These are phyloP conservation scores for Leucopsar rothschildi DNA, from an alignment of 2,113 vertebrate genomes.

Conservation along the genomic window DNA sequence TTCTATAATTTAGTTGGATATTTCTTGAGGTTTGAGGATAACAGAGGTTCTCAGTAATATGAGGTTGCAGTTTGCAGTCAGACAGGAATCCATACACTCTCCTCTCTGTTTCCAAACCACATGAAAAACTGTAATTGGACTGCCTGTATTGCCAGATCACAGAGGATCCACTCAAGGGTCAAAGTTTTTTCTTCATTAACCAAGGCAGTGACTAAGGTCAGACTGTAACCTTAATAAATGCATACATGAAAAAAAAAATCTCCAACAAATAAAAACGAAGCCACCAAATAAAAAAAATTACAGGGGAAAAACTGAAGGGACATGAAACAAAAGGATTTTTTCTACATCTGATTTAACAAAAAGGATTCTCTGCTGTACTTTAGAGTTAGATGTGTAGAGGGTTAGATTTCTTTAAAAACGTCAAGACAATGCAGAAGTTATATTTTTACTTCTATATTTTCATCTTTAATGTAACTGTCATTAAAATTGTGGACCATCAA, in stretches of 20 bases:
- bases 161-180: not conserved
- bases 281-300: not conserved
- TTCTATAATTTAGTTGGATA: not conserved
- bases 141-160: not conserved
- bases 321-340: accelerated
- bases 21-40: not conserved
- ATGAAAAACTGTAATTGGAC: not conserved
- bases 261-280: not conserved
- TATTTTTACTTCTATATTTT: not conserved
- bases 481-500: not conserved
- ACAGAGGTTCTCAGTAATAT: not conserved
- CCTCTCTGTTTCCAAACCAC: not conserved
- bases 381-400: not conserved
- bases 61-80: not conserved
- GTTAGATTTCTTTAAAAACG: not conserved
- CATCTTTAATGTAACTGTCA: not conserved
- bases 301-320: not conserved
- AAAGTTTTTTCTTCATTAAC: not conserved
- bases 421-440: not conserved
- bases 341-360: not conserved
- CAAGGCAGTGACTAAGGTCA: not conserved
- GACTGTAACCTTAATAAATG: not conserved
- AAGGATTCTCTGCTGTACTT: not conserved
- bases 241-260: not conserved
- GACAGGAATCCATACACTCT: not conserved